Percentiles rank a stretch among this genome's conserved stretches.
Conservation (phyloP, 2,888 invertebrate species). For the Automeris io region DNA sequence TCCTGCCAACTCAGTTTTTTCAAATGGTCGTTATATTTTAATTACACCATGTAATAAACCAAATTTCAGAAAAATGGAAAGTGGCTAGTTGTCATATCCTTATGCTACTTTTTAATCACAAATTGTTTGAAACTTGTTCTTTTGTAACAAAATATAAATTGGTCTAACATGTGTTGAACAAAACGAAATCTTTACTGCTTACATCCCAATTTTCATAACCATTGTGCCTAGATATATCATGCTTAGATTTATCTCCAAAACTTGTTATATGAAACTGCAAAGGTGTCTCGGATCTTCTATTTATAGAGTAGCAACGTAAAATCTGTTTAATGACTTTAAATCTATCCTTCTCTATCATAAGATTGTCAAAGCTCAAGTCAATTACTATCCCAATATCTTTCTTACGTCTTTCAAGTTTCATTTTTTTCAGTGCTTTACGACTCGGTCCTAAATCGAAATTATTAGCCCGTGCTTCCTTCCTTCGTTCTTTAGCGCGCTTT, state of each 20-base stretch:
- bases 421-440: conserved; percentile 86
- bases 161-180: too few relatives aligned
- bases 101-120: too few relatives aligned
- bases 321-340: conserved; percentile 94
- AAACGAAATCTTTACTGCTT: conserved; percentile 43
- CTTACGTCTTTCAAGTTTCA: conserved; percentile 81
- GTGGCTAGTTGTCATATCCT: too few relatives aligned
- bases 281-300: conserved; percentile 87
- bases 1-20: too few relatives aligned
- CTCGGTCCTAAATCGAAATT: conserved; percentile 86
- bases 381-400: conserved; percentile 86
- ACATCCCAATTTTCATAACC: conserved; percentile 97
- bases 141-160: neutral
- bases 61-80: neutral
- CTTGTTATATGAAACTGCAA: conserved; percentile 90
- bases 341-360: conserved; percentile 94
- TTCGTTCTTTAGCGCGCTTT: conserved; percentile 81
- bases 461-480: conserved; percentile 81
- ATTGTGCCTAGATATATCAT: conserved; percentile 86
- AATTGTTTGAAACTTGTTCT: too few relatives aligned
- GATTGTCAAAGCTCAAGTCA: conserved; percentile 93
- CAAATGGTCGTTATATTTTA: too few relatives aligned
- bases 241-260: conserved; percentile 84
- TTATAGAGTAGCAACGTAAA: conserved; percentile 92
- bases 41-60: too few relatives aligned